Conservation (phyloP, 2,113 vertebrate species). For the Bagarius yarrelli region DNA sequence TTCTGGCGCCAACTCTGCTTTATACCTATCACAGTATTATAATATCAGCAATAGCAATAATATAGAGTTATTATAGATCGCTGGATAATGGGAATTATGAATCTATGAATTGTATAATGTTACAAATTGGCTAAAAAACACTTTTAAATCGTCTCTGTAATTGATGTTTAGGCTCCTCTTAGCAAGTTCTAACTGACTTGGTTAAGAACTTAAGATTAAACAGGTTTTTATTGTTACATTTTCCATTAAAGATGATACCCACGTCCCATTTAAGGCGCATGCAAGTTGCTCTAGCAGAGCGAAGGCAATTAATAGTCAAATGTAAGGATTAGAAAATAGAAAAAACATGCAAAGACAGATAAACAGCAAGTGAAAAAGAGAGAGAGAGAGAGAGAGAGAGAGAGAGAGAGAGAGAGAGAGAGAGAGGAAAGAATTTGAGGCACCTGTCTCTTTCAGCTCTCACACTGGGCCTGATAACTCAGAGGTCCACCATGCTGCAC, state of each 20-base stretch:
- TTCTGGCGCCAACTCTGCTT: background rate
- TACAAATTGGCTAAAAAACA: too few species aligned
- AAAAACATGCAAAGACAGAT: constrained; percentile 18
- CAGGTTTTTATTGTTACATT: constrained; percentile 26
- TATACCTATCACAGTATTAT: background rate
- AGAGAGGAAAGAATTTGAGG: background rate
- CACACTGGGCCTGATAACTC: constrained; percentile 36
- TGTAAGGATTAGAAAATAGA: constrained; percentile 22
- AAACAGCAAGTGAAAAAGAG: too few species aligned
- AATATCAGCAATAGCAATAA: background rate
- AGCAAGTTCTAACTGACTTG: constrained; percentile 17
- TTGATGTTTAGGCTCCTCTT: too few species aligned
- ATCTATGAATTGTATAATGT: background rate
- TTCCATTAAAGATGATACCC: constrained; percentile 49
- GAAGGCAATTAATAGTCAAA: constrained; percentile 47
- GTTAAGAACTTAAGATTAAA: constrained; percentile 25
- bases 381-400: too few species aligned
- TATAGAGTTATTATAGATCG: background rate
- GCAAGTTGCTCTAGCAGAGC: constrained; percentile 35
- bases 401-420: background rate
- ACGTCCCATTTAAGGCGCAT: constrained; percentile 37
- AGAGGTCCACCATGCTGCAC: constrained; percentile 8
- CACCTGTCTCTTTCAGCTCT: constrained; percentile 35
- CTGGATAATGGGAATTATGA: background rate
- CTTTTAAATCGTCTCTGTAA: too few species aligned